Conservation (phyloP, 2,797 vertebrate genomes). For the Lithobates sylvaticus region DNA sequence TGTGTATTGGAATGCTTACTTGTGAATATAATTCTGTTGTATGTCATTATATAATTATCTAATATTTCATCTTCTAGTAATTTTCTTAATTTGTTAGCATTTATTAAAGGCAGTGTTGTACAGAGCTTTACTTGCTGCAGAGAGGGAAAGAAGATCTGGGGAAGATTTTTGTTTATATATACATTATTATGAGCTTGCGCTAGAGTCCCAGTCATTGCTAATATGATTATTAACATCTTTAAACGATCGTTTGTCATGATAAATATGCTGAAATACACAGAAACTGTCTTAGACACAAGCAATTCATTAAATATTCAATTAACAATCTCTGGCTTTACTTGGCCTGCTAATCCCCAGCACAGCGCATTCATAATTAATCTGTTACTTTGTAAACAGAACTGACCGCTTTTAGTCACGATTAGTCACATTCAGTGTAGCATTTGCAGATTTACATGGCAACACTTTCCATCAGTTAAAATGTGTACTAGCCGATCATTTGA, state of each 20-base stretch:
- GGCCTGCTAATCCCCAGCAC: conserved; percentile 66
- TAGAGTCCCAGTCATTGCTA: conserved; percentile 72
- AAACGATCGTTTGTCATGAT: conserved; percentile 72
- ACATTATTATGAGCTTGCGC: conserved; percentile 41
- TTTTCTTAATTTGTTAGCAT: background rate
- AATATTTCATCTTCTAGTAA: background rate
- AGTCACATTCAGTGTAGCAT: conserved; percentile 24
- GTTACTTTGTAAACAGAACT: conserved; percentile 57
- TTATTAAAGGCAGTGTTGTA: conserved; percentile 9
- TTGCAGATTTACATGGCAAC: background rate
- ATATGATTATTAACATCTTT: conserved; percentile 71
- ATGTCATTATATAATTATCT: no score
- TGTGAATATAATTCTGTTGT: no score
- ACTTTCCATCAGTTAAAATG: background rate
- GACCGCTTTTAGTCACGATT: conserved; percentile 55
- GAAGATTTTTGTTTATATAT: background rate
- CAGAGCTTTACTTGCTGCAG: background rate
- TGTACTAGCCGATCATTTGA: background rate
- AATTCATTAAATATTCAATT: conserved; percentile 70
- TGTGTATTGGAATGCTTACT: no score
- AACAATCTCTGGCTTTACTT: conserved; percentile 63
- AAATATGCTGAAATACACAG: conserved; percentile 67
- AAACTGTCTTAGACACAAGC: conserved; percentile 58
- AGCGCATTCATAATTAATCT: conserved; percentile 68
- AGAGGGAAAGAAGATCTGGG: background rate